Percentiles rank a stretch among this genome's conserved stretches.
Conservation (phyloP, 1,140 invertebrate species). For the Coptotermes formosanus region DNA sequence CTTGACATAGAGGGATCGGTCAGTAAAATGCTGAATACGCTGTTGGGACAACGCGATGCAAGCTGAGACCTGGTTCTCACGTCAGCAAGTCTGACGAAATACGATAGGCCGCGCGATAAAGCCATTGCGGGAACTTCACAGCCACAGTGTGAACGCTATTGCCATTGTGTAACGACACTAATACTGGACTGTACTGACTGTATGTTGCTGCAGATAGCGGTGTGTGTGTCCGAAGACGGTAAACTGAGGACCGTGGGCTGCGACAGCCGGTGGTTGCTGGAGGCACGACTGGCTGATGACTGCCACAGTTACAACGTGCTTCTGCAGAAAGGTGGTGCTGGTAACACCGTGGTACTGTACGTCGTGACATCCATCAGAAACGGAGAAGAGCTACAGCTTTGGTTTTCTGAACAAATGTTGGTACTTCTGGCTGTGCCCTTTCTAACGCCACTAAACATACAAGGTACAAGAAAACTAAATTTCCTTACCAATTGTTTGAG, state of each 20-base stretch:
- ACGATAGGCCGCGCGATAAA: no score
- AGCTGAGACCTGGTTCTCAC: no score
- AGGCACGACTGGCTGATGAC: constrained; percentile 61
- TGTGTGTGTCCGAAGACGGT: neutral
- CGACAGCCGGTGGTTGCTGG: constrained; percentile 49
- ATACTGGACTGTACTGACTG: no score
- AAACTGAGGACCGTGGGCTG: neutral
- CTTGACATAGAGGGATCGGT: no score
- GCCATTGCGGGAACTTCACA: no score
- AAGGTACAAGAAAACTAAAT: constrained; percentile 59
- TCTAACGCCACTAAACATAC: constrained; percentile 75
- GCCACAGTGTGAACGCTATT: no score
- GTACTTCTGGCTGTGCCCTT: constrained; percentile 73
- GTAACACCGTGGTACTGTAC: constrained; percentile 30
- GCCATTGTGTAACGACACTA: no score
- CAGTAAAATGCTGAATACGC: no score
- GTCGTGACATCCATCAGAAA: constrained; percentile 30
- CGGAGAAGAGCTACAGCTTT: constrained; percentile 63
- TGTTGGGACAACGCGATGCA: no score
- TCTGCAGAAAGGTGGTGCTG: constrained; percentile 44
- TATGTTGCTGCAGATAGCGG: neutral
- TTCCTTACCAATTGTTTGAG: no score
- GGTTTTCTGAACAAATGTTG: constrained; percentile 78
- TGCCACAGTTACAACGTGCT: constrained; percentile 66
- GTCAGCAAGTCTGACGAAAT: no score